Conservation (phyloP, 2,113 vertebrate genomes). For the Tetrax tetrax region DNA sequence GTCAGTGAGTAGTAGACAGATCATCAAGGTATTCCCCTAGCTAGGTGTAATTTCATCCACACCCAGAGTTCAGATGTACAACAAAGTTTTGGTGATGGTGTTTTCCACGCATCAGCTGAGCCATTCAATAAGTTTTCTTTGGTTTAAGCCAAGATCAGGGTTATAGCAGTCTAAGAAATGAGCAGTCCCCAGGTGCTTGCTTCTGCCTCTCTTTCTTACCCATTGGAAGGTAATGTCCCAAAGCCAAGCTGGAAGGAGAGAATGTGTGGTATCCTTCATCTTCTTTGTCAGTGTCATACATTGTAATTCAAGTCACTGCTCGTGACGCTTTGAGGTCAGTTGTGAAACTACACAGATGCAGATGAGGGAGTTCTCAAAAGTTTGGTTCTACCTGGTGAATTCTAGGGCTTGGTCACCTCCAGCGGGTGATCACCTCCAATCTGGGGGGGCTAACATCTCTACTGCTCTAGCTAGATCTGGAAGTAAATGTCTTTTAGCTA, state of each 20-base stretch:
- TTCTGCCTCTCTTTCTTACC: background rate
- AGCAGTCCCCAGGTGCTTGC: background rate
- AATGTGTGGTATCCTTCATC: background rate
- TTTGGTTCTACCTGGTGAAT: background rate
- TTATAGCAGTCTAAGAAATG: background rate
- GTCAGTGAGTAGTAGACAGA: background rate
- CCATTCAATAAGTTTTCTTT: background rate
- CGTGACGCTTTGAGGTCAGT: background rate
- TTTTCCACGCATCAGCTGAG: background rate
- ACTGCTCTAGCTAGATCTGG: background rate
- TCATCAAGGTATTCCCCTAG: background rate
- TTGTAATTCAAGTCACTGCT: background rate
- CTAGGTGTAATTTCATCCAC: background rate
- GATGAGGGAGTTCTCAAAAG: background rate
- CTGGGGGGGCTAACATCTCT: background rate
- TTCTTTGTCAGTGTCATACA: background rate
- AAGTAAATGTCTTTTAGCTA: background rate
- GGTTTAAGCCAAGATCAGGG: background rate
- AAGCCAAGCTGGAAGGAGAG: background rate
- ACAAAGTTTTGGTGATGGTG: background rate
- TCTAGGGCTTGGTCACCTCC: background rate
- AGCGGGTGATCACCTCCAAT: background rate
- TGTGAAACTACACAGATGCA: background rate
- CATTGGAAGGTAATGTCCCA: background rate
- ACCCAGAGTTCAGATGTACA: background rate